Conservation (phyloP, 1,140 invertebrate species). For the Sycobia sp. region DNA sequence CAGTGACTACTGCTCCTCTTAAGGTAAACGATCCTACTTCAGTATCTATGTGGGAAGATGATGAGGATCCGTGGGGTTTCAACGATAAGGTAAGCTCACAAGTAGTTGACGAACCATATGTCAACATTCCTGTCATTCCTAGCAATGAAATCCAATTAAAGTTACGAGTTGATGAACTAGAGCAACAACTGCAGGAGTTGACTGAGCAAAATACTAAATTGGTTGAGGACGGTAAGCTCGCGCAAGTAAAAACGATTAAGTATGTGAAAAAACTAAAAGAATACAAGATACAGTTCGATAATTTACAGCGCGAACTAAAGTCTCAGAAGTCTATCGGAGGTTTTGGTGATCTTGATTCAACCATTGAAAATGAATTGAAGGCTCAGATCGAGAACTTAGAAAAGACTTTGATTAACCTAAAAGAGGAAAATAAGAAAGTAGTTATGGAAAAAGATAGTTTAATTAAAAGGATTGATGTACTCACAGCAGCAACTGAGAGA, state of each 20-base stretch:
- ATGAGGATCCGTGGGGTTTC: constrained; percentile 67
- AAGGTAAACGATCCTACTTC: background rate
- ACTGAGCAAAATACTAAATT: constrained; percentile 60
- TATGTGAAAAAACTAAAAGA: constrained; percentile 78
- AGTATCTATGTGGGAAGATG: constrained; percentile 43
- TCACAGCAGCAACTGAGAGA: constrained; percentile 77
- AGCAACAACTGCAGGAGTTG: constrained; percentile 61
- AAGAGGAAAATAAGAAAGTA: constrained; percentile 65
- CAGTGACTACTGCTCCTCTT: background rate
- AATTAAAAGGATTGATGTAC: constrained; percentile 73
- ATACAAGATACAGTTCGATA: constrained; percentile 70
- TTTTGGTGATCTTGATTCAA: constrained; percentile 71
- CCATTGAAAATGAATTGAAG: constrained; percentile 78
- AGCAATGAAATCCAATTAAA: constrained; percentile 34
- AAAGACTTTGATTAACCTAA: constrained; percentile 67
- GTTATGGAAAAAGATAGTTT: constrained; percentile 70
- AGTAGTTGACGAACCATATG: constrained; percentile 51
- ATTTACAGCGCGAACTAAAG: constrained; percentile 65
- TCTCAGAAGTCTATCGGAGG: constrained; percentile 60
- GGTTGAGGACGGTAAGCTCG: constrained; percentile 65
- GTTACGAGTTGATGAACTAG: constrained; percentile 25
- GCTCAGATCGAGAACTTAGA: constrained; percentile 70
- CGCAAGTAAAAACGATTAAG: constrained; percentile 71
- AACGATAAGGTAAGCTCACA: constrained; percentile 58
- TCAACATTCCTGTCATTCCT: constrained; percentile 36